Evolutionary conservation across 2,888 invertebrate genomes (phyloP), one percentile per base, ranked within the genome.

Genomic region (Drosophila pseudotakahashii): DNA sequence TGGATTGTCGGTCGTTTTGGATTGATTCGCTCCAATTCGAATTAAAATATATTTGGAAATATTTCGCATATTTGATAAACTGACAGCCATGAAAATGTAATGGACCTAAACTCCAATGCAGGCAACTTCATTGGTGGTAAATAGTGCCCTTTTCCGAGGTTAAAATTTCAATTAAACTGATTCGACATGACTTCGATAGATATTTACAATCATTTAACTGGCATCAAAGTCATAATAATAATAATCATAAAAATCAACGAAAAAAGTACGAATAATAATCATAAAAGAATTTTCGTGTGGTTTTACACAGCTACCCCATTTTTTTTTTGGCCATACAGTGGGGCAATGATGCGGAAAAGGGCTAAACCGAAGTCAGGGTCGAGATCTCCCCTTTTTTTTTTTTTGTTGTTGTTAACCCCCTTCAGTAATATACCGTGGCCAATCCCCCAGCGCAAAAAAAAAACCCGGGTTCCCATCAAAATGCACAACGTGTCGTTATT

Each of bases 401-500:
- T 7, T 19, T 23, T 19, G 34, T 32, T 14, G 5, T 13, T 4
- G 9, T 13, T 42, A 37, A 30, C 32, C 10, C 32, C 62, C 41
- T 26, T 30, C 26, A 30, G 39, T 36, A 37, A 66, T 52, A 53
- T 42, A 34, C 48, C 48, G 16, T 34, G 52, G 53, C 53, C 64
- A 66, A 53, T 54, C 39, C 64, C 64, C 64, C n/a, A 36, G 36
- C 45, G 19, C n/a, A 16, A 47, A 16, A 16, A 11, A 47, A 47
- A 30, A 11, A 6, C n/a, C 19, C 19, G n/a, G 39, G 39, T 39
- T 6, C 48, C 74, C 76, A 83, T 88, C 88, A 83, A 83, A 85
- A 88, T 83, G 86, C 83, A 88, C 77, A 88, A 75, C 82, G 82
- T 85, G 82, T 81, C 86, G 74, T 88, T 84, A 81, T 84, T 85